Base-by-base conservation (phyloP, 2,797 vertebrate genomes). In the Cyclopterus lumpus region DNA sequence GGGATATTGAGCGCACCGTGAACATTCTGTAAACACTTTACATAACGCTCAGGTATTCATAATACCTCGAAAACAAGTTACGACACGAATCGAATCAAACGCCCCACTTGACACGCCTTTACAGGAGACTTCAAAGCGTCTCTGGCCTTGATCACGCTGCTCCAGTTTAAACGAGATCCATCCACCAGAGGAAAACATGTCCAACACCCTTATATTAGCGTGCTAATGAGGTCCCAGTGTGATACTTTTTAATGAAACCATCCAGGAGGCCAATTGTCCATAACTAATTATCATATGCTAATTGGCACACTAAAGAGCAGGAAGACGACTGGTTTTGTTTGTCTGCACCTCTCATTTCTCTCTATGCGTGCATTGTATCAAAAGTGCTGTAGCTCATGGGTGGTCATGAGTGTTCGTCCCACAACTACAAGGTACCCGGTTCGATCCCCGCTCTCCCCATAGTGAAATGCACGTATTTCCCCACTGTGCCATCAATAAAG, bases 281-380 rank as follows among this genome's bases (percentile, higher is more conserved):
- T 88, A 91, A 93, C 92, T 93, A 94, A 95, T 95, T 94, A 94
- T 92, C 88, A 93, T 93, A 91, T 92, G 91, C 87, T 93, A 94
- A 94, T 93, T 88, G 70, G 81, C 81, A 82, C 87, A 85, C 75
- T 63, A 80, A 92, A 90, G 86, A 84, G 81, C 79, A 86, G 78
- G 76, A 65, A 79, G 75, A 81, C 70, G 77, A 78, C 75, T 81
- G 75, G 81, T 91, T 88, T 80, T 86, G 88, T 93, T 91, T 77
- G 69, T 81, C 78, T 83, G 69, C 26, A 71, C 75, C 65, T 89
- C 80, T 85, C 60, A 8, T 85, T 78, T 86, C 62, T 64, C 75
- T 53, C 77, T 73, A 22, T 79, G 77, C 48, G 58, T 81, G 65
- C 34, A 22, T 82, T 82, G 84, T 81, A 84, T 89, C 73, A 83